phyloP scores from a whole-genome alignment of 2,888 invertebrate genomes.

The Bembecia ichneumoniformis region DNA sequence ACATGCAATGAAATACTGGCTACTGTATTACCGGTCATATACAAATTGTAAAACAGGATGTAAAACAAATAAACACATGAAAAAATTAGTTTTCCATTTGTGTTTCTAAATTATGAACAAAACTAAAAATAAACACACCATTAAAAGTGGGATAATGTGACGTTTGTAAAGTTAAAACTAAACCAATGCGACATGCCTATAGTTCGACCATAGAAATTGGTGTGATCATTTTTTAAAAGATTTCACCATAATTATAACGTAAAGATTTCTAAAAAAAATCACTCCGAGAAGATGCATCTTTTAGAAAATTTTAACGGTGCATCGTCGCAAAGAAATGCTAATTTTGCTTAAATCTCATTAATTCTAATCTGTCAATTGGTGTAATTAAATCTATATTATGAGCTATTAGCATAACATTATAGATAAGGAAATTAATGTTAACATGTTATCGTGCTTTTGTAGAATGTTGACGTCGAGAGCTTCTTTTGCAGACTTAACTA shows the following conservation, averaged over 20 bases:
- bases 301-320: neutral
- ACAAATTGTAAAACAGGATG: neutral
- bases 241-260: too few species aligned
- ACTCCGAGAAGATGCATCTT: neutral
- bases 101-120: too few species aligned
- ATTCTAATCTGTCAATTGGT: constrained; percentile 14
- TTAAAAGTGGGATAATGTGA: too few species aligned
- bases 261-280: too few species aligned
- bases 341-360: constrained; percentile 24
- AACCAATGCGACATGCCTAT: too few species aligned
- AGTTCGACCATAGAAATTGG: too few species aligned
- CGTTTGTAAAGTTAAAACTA: too few species aligned
- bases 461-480: constrained; percentile 20
- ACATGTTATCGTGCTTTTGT: constrained; percentile 17
- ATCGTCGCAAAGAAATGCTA: constrained; percentile 13
- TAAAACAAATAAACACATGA: neutral
- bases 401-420: constrained; percentile 27
- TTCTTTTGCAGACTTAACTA: constrained; percentile 33
- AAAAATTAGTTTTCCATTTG: too few species aligned
- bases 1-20: neutral
- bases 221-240: too few species aligned
- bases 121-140: too few species aligned
- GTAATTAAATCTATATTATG: constrained; percentile 32
- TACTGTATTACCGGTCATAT: neutral
- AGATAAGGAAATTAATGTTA: constrained; percentile 34